phyloP scores from a whole-genome alignment of 2,888 invertebrate genomes.

The Drosophila ezoana region DNA sequence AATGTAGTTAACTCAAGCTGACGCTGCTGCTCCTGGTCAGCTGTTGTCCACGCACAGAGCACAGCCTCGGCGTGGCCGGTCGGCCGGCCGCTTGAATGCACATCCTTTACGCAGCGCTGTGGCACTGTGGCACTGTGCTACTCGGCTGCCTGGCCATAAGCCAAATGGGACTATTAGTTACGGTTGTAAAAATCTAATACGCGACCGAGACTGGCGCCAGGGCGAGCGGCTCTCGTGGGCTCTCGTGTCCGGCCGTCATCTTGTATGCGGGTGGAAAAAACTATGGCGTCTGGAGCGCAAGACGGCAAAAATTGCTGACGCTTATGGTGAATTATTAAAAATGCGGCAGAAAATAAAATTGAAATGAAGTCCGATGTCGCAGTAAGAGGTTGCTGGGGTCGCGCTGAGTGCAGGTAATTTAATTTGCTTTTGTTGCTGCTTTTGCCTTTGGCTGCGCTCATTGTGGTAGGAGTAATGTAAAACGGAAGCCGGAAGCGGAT shows the following conservation, averaged over 20 bases:
- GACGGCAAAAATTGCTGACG: conserved; percentile 62
- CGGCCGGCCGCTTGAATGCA: conserved; percentile 40
- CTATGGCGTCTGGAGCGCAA: conserved; percentile 42
- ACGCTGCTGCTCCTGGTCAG: conserved; percentile 28
- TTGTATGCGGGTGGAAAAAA: conserved; percentile 34
- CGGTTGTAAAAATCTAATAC: conserved; percentile 79
- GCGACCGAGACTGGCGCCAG: conserved; percentile 64
- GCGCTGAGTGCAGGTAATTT: conserved; percentile 72
- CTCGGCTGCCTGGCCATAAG: conserved; percentile 67
- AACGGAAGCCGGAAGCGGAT: conserved; percentile 77
- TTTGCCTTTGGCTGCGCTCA: conserved; percentile 11
- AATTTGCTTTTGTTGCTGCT: conserved; percentile 41
- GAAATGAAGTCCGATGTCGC: conserved; percentile 59
- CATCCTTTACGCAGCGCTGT: conserved; percentile 24
- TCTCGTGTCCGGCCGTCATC: conserved; percentile 37
- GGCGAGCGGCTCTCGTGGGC: conserved; percentile 4
- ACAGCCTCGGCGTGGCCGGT: neutral
- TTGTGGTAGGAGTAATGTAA: conserved; percentile 58
- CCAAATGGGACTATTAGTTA: conserved; percentile 80
- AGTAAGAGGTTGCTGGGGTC: conserved; percentile 22
- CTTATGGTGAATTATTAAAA: conserved; percentile 81
- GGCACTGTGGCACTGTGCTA: conserved; percentile 10
- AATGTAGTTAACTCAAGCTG: conserved; percentile 77
- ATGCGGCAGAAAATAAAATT: conserved; percentile 69
- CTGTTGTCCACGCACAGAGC: conserved; percentile 9